phyloP scores from a whole-genome alignment of 2,888 invertebrate species.

The Phortica okadai region DNA sequence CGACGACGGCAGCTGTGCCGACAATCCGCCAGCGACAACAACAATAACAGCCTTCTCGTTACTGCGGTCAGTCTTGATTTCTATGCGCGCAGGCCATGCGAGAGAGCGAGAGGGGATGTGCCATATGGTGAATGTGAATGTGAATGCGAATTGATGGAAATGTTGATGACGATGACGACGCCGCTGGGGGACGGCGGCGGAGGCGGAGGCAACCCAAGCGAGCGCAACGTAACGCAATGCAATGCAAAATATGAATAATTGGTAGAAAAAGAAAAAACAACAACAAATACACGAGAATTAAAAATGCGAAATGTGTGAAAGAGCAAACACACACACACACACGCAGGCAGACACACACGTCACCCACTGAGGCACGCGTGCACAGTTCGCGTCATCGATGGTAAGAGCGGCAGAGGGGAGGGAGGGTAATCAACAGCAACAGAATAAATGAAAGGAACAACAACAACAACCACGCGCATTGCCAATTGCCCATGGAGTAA shows the following conservation, averaged over 20 bases:
- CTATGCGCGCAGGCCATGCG: not conserved
- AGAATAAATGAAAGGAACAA: not conserved
- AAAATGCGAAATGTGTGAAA: conserved; percentile 18
- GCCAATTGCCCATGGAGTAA: too few relatives aligned
- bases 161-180: not conserved
- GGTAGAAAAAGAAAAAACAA: not conserved
- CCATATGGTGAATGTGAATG: conserved; percentile 27
- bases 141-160: not conserved
- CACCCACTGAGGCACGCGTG: not conserved
- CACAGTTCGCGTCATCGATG: not conserved
- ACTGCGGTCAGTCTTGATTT: not conserved
- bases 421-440: not conserved
- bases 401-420: not conserved
- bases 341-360: not conserved
- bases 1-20: not conserved
- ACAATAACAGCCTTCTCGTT: not conserved
- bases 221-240: not conserved
- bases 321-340: not conserved
- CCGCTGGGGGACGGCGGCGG: not conserved
- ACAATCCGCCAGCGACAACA: not conserved
- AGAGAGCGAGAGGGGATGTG: not conserved
- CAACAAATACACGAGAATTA: not conserved
- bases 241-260: conserved; percentile 6
- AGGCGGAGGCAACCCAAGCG: not conserved
- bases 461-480: too few relatives aligned